Percentiles rank a stretch among this genome's conserved stretches.
phyloP scores from a whole-genome alignment of 2,888 invertebrate species.

The Luperina nickerlii region DNA sequence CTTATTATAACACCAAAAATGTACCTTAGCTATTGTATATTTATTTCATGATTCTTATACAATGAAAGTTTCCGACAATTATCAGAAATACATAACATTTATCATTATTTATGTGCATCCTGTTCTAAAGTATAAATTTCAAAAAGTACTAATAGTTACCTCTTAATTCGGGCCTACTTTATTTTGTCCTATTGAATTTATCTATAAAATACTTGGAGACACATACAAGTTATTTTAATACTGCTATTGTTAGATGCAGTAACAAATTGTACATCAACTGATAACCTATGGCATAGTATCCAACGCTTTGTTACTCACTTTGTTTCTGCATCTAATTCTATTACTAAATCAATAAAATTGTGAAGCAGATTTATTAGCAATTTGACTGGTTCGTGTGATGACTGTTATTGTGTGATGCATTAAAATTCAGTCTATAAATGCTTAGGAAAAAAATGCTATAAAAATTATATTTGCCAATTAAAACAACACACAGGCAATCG shows the following conservation, averaged over 20 bases:
- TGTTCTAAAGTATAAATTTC: slow-evolving; percentile 75
- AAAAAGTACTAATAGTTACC: slow-evolving; percentile 75
- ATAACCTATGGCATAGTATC: slow-evolving; percentile 64
- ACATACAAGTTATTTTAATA: slow-evolving; percentile 80
- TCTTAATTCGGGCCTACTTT: slow-evolving; percentile 71
- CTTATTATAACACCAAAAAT: slow-evolving; percentile 61
- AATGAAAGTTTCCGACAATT: slow-evolving; percentile 40
- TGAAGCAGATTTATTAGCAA: slow-evolving; percentile 68
- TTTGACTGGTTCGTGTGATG: slow-evolving; percentile 81
- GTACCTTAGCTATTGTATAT: slow-evolving; percentile 64
- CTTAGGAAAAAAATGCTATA: slow-evolving; percentile 72
- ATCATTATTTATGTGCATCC: slow-evolving; percentile 63
- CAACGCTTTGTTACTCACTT: slow-evolving; percentile 51
- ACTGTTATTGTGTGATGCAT: slow-evolving; percentile 81
- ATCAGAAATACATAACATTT: slow-evolving; percentile 48
- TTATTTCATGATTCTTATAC: slow-evolving; percentile 55
- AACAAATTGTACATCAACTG: slow-evolving; percentile 66
- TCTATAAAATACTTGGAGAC: slow-evolving; percentile 80
- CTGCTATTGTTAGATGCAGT: slow-evolving; percentile 84
- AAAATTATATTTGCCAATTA: slow-evolving; percentile 72
- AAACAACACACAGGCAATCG: slow-evolving; percentile 68
- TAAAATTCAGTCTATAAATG: slow-evolving; percentile 80
- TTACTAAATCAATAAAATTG: slow-evolving; percentile 72
- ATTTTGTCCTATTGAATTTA: slow-evolving; percentile 77
- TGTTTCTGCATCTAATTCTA: slow-evolving; percentile 76